Percentiles rank a stretch among this genome's conserved stretches.
phyloP scores from a whole-genome alignment of 2,113 vertebrate genomes.

The Nycticorax nycticorax region DNA sequence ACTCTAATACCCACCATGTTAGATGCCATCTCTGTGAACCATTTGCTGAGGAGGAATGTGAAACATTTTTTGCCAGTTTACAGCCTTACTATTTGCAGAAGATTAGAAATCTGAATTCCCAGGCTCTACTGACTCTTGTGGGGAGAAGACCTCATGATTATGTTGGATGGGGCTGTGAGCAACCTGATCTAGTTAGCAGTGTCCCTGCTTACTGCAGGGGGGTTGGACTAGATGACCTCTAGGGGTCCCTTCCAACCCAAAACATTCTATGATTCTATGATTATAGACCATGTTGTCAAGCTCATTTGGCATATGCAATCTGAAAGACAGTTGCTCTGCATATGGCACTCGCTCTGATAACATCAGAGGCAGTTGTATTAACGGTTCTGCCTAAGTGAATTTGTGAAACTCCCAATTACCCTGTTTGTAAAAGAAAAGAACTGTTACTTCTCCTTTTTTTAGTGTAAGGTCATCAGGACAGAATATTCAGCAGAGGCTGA shows the following conservation, averaged over 20 bases:
- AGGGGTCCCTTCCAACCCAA: no score
- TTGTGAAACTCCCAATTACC: neutral
- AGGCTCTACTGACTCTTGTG: neutral
- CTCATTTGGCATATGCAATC: neutral
- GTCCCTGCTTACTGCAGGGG: no score
- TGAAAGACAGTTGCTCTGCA: neutral
- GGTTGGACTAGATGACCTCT: no score
- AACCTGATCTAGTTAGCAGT: no score
- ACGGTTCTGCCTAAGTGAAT: neutral
- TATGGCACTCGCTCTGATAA: neutral
- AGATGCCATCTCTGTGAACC: neutral
- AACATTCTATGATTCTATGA: no score
- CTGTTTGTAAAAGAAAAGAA: neutral
- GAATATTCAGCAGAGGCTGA: neutral
- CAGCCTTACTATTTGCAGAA: neutral
- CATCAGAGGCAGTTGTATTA: neutral
- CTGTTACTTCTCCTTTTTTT: neutral
- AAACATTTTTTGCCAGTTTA: neutral
- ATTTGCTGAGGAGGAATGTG: neutral
- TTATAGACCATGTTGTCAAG: neutral
- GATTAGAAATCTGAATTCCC: neutral
- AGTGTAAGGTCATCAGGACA: neutral
- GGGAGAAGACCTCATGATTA: neutral
- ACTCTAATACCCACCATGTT: neutral
- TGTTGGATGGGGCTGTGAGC: no score